phyloP scores from a whole-genome alignment of 2,113 vertebrate species.

The Nyctibius bracteatus region DNA sequence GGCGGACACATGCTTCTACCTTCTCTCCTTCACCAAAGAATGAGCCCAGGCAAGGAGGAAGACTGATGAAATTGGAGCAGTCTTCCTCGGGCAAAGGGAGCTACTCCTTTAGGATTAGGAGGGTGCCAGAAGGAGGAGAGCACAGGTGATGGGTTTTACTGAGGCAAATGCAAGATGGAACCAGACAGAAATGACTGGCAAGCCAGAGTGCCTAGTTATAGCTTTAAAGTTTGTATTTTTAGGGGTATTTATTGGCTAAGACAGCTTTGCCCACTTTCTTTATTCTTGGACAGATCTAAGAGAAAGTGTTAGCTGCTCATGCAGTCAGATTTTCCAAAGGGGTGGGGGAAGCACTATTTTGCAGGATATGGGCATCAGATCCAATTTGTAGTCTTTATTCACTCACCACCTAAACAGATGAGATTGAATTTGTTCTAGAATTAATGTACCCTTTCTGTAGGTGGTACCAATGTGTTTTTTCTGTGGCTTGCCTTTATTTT shows the following conservation, averaged over 20 bases:
- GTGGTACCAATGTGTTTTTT: neutral
- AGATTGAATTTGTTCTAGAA: neutral
- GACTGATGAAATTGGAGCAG: neutral
- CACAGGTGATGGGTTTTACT: neutral
- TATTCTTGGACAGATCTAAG: neutral
- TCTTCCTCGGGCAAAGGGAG: neutral
- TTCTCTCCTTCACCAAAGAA: neutral
- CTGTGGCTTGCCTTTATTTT: neutral
- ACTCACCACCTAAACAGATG: neutral
- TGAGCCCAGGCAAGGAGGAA: neutral
- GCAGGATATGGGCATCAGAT: neutral
- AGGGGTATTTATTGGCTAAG: neutral
- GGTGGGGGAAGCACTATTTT: neutral
- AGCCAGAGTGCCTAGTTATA: neutral
- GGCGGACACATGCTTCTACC: fast-evolving
- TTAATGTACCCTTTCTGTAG: neutral
- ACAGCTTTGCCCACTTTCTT: neutral
- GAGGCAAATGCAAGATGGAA: neutral
- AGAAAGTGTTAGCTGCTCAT: neutral
- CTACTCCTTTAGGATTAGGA: neutral
- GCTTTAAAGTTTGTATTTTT: neutral
- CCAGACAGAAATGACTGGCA: neutral
- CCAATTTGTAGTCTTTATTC: neutral
- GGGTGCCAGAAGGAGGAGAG: neutral
- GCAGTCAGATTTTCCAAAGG: neutral